Evolutionary conservation across 2,888 invertebrate genomes (phyloP).

Genomic region (Osmoderma eremita): DNA sequence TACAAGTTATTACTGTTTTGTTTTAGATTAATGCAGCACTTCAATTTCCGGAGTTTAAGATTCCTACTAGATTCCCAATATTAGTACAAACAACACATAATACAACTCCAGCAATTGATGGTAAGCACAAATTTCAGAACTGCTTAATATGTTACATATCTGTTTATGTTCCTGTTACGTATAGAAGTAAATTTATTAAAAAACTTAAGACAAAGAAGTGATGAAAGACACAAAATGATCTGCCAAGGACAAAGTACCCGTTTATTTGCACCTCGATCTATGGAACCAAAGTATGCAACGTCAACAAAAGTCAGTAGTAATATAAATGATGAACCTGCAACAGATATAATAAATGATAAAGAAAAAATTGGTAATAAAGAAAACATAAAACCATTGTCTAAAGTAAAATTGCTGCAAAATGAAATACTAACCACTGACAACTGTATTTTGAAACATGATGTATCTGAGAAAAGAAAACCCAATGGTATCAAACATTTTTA

Average conservation of each 20-base stretch:
- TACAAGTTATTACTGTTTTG: neutral
- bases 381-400: neutral
- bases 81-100: neutral
- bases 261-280: neutral
- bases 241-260: neutral
- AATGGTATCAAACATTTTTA: neutral
- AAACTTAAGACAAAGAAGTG: conserved; percentile 8
- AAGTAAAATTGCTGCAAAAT: conserved; percentile 15
- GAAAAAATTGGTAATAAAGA: neutral
- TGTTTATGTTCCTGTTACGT: neutral
- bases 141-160: neutral
- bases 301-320: neutral
- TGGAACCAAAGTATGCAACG: neutral
- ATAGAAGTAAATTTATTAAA: conserved; percentile 6
- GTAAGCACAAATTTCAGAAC: neutral
- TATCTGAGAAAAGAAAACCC: neutral
- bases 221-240: conserved; percentile 11
- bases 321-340: neutral
- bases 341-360: neutral
- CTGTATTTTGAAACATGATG: neutral
- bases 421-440: neutral
- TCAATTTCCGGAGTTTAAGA: neutral
- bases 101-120: neutral
- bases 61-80: neutral
- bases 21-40: neutral